These are phyloP conservation scores for Hypercompe scribonia DNA, from an alignment of 2,888 invertebrate species.

Conservation along the genomic window DNA sequence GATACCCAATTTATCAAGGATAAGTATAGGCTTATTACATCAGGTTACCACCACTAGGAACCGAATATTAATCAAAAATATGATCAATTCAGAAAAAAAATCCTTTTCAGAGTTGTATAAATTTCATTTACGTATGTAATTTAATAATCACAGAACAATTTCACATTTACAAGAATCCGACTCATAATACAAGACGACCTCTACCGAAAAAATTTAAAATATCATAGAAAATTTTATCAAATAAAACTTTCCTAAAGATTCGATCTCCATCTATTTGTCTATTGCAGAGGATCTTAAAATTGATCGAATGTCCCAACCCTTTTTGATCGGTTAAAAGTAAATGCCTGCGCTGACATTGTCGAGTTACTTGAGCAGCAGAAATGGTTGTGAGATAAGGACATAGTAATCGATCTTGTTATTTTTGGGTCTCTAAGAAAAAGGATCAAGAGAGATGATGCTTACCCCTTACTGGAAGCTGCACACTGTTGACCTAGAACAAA, in stretches of 20 bases:
- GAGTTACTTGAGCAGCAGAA: conserved; percentile 17
- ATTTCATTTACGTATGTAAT: too few relatives aligned
- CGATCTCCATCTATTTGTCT: background rate
- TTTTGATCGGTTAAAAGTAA: conserved; percentile 43
- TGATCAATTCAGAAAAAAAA: too few relatives aligned
- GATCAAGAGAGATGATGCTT: conserved; percentile 31
- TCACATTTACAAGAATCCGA: background rate
- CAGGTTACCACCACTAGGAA: too few relatives aligned
- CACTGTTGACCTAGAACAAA: conserved; percentile 42
- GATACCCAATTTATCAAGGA: too few relatives aligned
- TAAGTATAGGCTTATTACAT: too few relatives aligned
- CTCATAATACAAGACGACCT: background rate
- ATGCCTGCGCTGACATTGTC: conserved; percentile 23
- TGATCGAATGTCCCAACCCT: conserved; percentile 36
- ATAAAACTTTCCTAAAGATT: background rate
- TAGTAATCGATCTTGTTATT: conserved; percentile 46
- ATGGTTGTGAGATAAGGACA: conserved; percentile 40
- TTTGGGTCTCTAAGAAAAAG: conserved; percentile 37
- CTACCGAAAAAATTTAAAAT: background rate
- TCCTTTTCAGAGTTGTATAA: too few relatives aligned
- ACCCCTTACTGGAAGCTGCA: conserved; percentile 25
- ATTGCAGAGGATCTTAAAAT: conserved; percentile 20
- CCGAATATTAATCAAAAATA: too few relatives aligned
- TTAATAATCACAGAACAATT: too few relatives aligned
- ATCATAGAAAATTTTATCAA: background rate